A percentile compares a stretch with the other conserved stretches of the same genome.
Conservation (phyloP, 1,140 invertebrate genomes). For the Pentalonia nigronervosa region DNA sequence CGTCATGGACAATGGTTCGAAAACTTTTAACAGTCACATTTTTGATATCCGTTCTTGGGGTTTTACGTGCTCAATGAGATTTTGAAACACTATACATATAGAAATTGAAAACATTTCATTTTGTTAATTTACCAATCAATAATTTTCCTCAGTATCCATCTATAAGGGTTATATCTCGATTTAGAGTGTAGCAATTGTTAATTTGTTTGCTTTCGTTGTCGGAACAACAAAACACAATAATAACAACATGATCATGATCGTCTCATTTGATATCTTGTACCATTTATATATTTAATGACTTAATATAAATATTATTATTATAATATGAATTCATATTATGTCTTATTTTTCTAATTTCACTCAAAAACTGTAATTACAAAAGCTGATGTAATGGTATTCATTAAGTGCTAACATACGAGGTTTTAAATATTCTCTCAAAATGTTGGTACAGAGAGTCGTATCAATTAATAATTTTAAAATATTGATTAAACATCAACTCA, state of each 20-base stretch:
- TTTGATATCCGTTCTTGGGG: neutral
- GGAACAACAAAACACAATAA: neutral
- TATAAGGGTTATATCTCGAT: neutral
- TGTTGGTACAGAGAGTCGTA: no score
- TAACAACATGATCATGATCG: neutral
- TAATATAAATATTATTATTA: neutral
- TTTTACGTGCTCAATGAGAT: neutral
- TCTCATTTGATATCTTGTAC: neutral
- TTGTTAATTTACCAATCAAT: neutral
- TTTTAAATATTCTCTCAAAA: no score
- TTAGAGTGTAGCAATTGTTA: neutral
- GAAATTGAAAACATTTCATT: neutral
- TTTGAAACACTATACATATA: neutral
- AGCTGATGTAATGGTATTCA: no score
- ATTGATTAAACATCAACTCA: no score
- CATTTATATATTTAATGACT: neutral
- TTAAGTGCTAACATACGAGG: no score
- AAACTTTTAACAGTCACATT: neutral
- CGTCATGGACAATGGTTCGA: neutral
- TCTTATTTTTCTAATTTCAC: neutral
- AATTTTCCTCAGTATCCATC: neutral
- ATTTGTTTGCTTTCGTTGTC: neutral
- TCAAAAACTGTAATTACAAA: neutral
- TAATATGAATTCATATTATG: neutral
- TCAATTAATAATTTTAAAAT: no score